These are phyloP conservation scores for Scleropages formosus DNA, from an alignment of 2,797 vertebrate species.

Conservation along the genomic window DNA sequence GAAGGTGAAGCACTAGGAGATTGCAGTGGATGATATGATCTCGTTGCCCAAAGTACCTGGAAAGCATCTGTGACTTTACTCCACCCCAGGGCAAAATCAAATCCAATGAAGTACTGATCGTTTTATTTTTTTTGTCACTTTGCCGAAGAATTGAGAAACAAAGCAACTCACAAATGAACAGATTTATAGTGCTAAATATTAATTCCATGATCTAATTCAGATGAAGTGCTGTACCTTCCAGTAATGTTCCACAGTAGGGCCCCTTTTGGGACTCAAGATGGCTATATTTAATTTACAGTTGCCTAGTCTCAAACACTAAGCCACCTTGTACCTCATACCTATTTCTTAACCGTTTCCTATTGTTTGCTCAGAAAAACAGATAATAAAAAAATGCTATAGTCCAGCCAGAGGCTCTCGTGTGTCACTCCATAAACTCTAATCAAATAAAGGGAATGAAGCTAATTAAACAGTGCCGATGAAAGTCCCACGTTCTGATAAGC, in stretches of 20 bases:
- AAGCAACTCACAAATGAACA: too few species aligned
- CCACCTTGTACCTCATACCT: too few species aligned
- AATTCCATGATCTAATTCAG: too few species aligned
- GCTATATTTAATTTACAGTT: too few species aligned
- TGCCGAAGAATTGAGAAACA: background rate
- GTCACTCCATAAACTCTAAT: constrained; percentile 14
- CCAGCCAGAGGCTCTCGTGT: background rate
- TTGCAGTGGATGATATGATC: background rate
- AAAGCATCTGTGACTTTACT: background rate
- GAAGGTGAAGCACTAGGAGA: background rate
- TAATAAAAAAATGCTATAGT: constrained; percentile 12
- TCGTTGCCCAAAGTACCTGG: background rate
- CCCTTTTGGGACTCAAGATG: too few species aligned
- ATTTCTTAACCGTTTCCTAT: background rate
- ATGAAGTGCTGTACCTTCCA: too few species aligned
- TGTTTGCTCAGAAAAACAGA: constrained; percentile 6
- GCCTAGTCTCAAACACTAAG: too few species aligned
- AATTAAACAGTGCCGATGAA: constrained; percentile 19
- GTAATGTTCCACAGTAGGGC: too few species aligned
- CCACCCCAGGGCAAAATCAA: background rate
- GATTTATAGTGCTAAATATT: too few species aligned
- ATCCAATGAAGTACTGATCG: background rate
- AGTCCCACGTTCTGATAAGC: constrained; percentile 11
- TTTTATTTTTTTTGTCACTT: background rate
- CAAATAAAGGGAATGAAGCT: constrained; percentile 19